These are phyloP conservation scores for Oligia strigilis DNA, from an alignment of 2,888 invertebrate species.

Conservation along the genomic window DNA sequence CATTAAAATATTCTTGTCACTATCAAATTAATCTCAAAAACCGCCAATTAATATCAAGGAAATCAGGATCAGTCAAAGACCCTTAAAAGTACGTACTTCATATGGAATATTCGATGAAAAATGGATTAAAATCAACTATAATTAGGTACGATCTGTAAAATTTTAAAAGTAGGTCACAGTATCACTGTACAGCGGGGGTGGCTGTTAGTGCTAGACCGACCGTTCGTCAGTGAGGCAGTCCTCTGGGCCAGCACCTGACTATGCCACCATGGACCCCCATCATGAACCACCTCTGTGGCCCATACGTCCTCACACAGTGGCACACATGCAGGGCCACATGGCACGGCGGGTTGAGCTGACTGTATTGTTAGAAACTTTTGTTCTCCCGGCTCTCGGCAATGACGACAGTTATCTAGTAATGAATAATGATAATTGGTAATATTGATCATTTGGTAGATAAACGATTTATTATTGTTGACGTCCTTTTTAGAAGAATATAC, in stretches of 20 bases:
- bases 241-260: not conserved
- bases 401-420: slow-evolving; percentile 6
- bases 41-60: not conserved
- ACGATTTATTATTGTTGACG: not conserved
- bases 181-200: not conserved
- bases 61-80: not conserved
- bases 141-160: not conserved
- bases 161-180: slow-evolving; percentile 30
- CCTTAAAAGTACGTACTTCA: not conserved
- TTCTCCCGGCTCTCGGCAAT: slow-evolving; percentile 2
- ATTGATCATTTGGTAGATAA: not conserved
- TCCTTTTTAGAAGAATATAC: not conserved
- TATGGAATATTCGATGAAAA: not conserved
- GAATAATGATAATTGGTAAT: not conserved
- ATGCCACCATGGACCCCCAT: not conserved
- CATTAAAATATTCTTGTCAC: not conserved
- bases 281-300: too few relatives aligned
- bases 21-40: not conserved
- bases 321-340: slow-evolving; percentile 1
- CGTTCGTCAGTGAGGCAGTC: not conserved
- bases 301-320: slow-evolving; percentile 6
- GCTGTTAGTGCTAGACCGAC: not conserved
- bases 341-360: not conserved
- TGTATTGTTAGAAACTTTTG: slow-evolving; percentile 9
- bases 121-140: not conserved